Evolutionary conservation across 2,888 invertebrate species (phyloP).

Genomic region (Agriopis marginaria): DNA sequence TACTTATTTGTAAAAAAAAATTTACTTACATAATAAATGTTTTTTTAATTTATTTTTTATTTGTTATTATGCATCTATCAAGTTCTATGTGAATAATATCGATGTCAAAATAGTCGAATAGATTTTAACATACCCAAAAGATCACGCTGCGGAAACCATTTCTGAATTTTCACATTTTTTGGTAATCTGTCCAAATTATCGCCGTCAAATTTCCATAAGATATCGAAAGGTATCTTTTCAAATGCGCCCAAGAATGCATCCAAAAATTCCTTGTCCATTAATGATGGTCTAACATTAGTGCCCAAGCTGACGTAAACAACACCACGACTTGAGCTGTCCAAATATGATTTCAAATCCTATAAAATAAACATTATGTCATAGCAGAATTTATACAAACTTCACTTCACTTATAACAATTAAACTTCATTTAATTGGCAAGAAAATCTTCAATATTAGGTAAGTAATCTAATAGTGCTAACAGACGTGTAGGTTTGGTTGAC

Average conservation of each 20-base stretch:
- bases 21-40: too few species aligned
- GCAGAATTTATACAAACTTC: too few species aligned
- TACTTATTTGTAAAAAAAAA: too few species aligned
- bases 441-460: too few species aligned
- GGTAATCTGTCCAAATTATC: constrained; percentile 42
- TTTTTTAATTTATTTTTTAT: too few species aligned
- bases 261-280: constrained; percentile 48
- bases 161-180: constrained; percentile 50
- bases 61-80: too few species aligned
- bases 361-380: constrained; percentile 15
- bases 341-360: constrained; percentile 51
- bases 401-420: too few species aligned
- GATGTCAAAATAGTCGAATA: too few species aligned
- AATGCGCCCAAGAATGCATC: constrained; percentile 50
- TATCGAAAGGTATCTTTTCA: constrained; percentile 47
- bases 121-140: constrained; percentile 22
- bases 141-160: constrained; percentile 57
- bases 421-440: too few species aligned
- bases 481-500: too few species aligned
- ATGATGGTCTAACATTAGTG: constrained; percentile 47
- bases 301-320: constrained; percentile 58
- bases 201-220: constrained; percentile 56
- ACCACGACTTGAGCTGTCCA: constrained; percentile 50
- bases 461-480: too few species aligned
- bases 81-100: too few species aligned